Evolutionary conservation across 2,113 vertebrate genomes (phyloP).

Genomic region (Dendropsophus ebraccatus): DNA sequence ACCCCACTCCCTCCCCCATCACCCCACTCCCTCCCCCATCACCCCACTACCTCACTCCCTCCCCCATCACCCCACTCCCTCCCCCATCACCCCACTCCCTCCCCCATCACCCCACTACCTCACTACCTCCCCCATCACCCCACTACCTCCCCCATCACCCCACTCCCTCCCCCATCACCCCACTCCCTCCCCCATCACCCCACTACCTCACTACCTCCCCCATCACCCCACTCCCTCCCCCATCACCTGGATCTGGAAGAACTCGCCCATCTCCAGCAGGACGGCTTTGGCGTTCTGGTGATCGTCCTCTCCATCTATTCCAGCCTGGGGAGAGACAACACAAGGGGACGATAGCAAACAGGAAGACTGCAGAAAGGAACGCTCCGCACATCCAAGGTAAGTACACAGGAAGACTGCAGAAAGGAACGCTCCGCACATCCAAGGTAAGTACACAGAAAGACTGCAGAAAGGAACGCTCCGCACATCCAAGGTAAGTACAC

Average conservation of each 20-base stretch:
- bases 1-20: constrained; percentile 1
- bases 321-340: constrained; percentile 70
- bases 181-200: constrained; percentile 69
- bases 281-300: constrained; percentile 85
- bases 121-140: not conserved
- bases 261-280: constrained; percentile 93
- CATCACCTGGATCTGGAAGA: constrained; percentile 94
- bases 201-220: no score
- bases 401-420: no score
- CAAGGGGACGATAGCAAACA: not conserved
- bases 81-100: not conserved
- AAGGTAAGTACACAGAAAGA: no score
- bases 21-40: constrained; percentile 72
- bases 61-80: constrained; percentile 73
- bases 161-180: not conserved
- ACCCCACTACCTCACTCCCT: no score
- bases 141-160: constrained; percentile 70
- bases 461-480: no score
- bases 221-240: not conserved
- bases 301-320: constrained; percentile 82
- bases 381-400: no score
- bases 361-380: no score
- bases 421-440: no score
- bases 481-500: no score
- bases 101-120: constrained; percentile 77